Evolutionary conservation across 2,888 invertebrate genomes (phyloP), one percentile per base, ranked within the genome.

Genomic region (Ceramica pisi): DNA sequence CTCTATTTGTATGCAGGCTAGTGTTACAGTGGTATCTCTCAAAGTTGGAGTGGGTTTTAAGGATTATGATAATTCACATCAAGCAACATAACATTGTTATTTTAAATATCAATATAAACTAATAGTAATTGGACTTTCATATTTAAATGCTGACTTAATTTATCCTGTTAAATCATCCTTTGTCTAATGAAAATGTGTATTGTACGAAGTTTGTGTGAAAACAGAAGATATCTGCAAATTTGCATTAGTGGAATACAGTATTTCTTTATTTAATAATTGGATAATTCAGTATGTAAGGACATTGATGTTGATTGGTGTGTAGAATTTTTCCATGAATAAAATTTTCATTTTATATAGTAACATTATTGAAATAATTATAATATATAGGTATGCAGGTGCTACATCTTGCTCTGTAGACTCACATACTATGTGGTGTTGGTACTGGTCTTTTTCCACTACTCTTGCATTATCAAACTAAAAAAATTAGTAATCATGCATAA

Each of bases 371-470:
- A 21, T 53, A 46, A 55, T 16, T 53, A 26, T 12, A 16, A 53
- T 53, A 26, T 53, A 53, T 50, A 46, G 50, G 60, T 64, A 23
- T 46, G 44, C 48, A 46, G 19, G 19, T 63, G 41, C 38, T 62
- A 35, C 70, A 71, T 65, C 46, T 67, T 59, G 63, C 48, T 50
- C 56, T 48, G 50, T 75, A n/a, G 19, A 60, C 19, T 48, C n/a
- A 46, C 21, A 19, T 68, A 31, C 14, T n/a, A 60, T 69, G 12
- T 71, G 46, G 59, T 70, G 55, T 70, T 71, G 68, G 66, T 84
- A 82, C 79, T 79, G 75, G 61, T 69, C 48, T 78, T 84, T 78
- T 75, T 51, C 71, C 66, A 75, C 75, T 84, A 61, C 53, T 67
- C 57, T 66, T 78, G 46, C 55, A 53, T 60, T 61, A 55, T 63